These are phyloP conservation scores for Phrixothrix hirtus DNA, from an alignment of 2,888 invertebrate genomes.

Conservation along the genomic window DNA sequence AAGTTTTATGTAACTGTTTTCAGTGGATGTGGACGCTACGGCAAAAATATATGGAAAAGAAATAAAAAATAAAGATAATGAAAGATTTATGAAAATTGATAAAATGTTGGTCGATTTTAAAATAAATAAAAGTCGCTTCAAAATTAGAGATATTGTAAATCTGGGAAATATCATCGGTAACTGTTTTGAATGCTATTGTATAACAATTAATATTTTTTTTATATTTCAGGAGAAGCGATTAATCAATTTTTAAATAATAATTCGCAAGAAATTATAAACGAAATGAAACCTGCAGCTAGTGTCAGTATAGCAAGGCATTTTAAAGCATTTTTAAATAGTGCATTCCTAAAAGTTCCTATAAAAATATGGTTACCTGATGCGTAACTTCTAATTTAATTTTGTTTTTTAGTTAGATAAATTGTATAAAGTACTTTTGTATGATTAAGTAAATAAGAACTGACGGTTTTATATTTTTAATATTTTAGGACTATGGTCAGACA, in stretches of 20 bases:
- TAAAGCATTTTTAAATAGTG: conserved; percentile 71
- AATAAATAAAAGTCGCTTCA: conserved; percentile 70
- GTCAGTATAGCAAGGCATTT: conserved; percentile 74
- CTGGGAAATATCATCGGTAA: conserved; percentile 76
- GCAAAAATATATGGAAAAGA: conserved; percentile 74
- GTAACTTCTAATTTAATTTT: too few species aligned
- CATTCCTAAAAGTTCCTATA: conserved; percentile 72
- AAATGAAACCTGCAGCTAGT: conserved; percentile 79
- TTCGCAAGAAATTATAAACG: conserved; percentile 77
- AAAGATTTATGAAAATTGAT: conserved; percentile 70
- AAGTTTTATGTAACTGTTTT: conserved; percentile 37
- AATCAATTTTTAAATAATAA: conserved; percentile 83
- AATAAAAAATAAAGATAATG: conserved; percentile 60
- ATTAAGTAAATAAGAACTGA: too few species aligned
- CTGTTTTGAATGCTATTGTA: conserved; percentile 10
- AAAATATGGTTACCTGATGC: conserved; percentile 66
- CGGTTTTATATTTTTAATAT: too few species aligned
- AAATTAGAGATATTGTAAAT: conserved; percentile 72
- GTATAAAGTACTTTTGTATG: too few species aligned
- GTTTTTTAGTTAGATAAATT: too few species aligned
- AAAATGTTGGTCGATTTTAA: conserved; percentile 72
- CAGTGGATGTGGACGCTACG: conserved; percentile 72
- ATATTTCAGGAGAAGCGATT: conserved; percentile 71
- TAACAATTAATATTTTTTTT: not conserved
- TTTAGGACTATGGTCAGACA: too few species aligned